Base-by-base conservation (phyloP, 1,140 invertebrate species). In the Trichogramma pretiosum region DNA sequence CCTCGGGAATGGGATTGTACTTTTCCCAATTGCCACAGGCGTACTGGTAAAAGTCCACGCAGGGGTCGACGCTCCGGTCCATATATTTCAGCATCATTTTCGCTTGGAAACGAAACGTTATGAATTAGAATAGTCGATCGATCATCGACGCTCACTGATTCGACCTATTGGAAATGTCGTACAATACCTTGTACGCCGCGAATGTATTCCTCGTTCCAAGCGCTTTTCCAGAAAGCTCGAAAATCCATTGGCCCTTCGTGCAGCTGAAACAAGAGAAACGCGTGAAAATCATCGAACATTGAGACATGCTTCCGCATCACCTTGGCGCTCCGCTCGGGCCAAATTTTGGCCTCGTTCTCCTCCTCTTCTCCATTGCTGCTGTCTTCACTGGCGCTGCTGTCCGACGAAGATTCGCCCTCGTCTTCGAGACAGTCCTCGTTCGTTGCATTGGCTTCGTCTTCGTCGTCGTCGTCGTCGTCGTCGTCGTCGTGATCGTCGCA, bases 1-100 rank as follows among this genome's bases (percentile, higher is more conserved):
- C 87, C 53, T 81, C 82, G 4, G 90, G 90, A 51, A 93, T 90
- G 1, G 85, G 85, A 70, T 93, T 87, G 33, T 80, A 71, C 21
- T 78, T 77, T 21, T 82, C 79, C 89, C 89, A 93, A 53, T 88
- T 87, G 13, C 89, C 89, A 62, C 91, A 95, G 0, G 89, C 83
- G 59, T 84, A 95, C 58, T 87, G 79, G 65, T 93, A 95, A 64
- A 95, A 96, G 64, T 97, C 89, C 3, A 85, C 71, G 63, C 93
- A 97, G 0, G 93, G 92, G 68, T 93, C 79, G 0, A 78, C 78
- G 14, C 63, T 70, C 1, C 58, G 64, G 58, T 93, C 85, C 84
- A 93, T 91, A 55, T 84, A 85, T 47, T 79, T 76, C 51, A 74
- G 71, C 84, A 88, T 87, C 50, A 83, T 78, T 51, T 76, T 75